Evolutionary conservation across 2,113 vertebrate species (phyloP).

Genomic region (Probosciger aterrimus): DNA sequence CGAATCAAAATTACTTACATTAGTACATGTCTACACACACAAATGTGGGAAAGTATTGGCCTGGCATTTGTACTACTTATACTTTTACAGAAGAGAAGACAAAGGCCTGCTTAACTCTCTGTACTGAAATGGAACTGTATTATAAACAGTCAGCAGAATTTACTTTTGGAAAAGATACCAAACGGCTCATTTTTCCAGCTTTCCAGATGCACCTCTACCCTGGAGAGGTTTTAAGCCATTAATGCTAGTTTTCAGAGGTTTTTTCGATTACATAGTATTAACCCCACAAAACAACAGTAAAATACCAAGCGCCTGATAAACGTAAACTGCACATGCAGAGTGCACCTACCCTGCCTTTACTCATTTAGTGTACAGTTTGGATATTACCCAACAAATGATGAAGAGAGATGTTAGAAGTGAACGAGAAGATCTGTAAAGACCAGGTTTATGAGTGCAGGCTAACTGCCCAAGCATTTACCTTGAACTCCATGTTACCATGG

Average conservation of each 20-base stretch:
- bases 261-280: background rate
- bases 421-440: background rate
- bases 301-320: background rate
- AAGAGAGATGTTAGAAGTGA: background rate
- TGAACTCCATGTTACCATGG: background rate
- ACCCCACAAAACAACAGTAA: background rate
- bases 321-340: accelerated
- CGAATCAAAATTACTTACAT: background rate
- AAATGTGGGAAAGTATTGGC: background rate
- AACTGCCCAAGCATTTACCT: slow-evolving; percentile 6
- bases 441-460: background rate
- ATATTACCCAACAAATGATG: background rate
- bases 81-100: background rate
- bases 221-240: background rate
- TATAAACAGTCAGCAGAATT: background rate
- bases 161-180: background rate
- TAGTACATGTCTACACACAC: background rate
- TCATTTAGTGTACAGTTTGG: background rate
- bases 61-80: background rate
- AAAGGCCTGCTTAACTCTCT: background rate
- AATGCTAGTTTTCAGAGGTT: background rate
- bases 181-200: background rate
- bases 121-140: background rate
- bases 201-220: background rate
- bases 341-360: background rate